phyloP scores from a whole-genome alignment of 1,140 invertebrate species.

The Sminthurides bifidus region DNA sequence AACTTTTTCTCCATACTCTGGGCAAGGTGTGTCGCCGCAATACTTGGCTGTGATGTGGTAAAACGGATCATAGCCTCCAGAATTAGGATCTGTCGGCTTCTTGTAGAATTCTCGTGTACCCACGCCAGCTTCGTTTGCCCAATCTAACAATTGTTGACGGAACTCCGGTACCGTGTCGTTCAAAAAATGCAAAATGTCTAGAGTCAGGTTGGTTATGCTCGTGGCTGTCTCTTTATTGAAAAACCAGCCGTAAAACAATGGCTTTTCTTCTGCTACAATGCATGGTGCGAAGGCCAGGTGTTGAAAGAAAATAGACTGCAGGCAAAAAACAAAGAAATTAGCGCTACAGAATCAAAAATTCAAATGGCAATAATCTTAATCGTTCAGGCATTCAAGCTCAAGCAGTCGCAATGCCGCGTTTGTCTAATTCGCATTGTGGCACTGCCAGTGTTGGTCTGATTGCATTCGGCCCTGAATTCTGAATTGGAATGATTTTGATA shows the following conservation, averaged over 20 bases:
- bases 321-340: too few relatives aligned
- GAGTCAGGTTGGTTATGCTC: neutral
- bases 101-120: conserved; percentile 10
- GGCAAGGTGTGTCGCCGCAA: conserved; percentile 9
- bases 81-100: conserved; percentile 25
- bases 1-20: conserved; percentile 3
- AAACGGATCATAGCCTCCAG: conserved; percentile 16
- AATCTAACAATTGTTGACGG: neutral
- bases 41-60: conserved; percentile 26
- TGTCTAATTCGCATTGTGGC: too few relatives aligned
- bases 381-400: too few relatives aligned
- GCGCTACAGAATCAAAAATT: too few relatives aligned
- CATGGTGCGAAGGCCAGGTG: too few relatives aligned
- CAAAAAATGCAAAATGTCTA: neutral
- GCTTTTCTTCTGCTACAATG: too few relatives aligned
- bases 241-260: neutral
- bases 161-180: neutral
- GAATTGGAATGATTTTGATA: too few relatives aligned
- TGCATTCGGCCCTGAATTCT: too few relatives aligned
- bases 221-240: neutral
- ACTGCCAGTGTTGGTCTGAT: too few relatives aligned
- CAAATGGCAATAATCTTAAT: too few relatives aligned
- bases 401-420: too few relatives aligned
- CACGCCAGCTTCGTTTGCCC: neutral
- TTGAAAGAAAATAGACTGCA: too few relatives aligned